Base-by-base conservation (phyloP, 1,140 invertebrate species). In the Dendrolimus punctatus region DNA sequence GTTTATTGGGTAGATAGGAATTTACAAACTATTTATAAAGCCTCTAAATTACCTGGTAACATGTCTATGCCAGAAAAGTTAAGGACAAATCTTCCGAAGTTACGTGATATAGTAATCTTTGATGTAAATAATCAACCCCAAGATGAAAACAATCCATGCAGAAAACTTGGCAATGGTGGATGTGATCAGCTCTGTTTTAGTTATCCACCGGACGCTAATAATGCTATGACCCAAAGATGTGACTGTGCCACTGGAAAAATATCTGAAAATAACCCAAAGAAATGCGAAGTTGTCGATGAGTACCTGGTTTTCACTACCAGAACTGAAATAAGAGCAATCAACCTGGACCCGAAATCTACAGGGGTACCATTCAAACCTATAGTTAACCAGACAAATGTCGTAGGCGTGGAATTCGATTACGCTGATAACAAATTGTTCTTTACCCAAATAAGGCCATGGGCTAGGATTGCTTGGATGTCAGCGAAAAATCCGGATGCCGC, bases 1-100 rank as follows among this genome's bases (percentile, higher is more conserved):
- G 93, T 99, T 0, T 99, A 96, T 75, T 99, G 98, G 98, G 96
- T 98, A 0, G 98, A 99, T 76, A 90, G 96, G 47, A 98, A 99
- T 80, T 87, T 99, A 0, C 91, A 93, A 57, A 94, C 95, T 0
- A 93, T 99, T 4, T 98, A 95, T 75, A 94, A 93, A 77, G 93
- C 94, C 0, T 95, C 93, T 5, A 96, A 97, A 85, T 69, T 92
- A 41, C 90, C 91, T 0, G 92, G 91, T 9, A 94, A 95, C 51
- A 91, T 86, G 2, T 90, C 90, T 0, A 72, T 92, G 54, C 91
- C 93, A 0, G 91, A 90, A 0, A 88, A 91, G 38, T 87, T 98
- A 4, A 90, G 96, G 56, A 95, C 94, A 0, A 96, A 97, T 70
- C 71, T 98, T 9, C 91, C 91, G 5, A 95, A 93, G 67, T 78